phyloP scores from a whole-genome alignment of 2,113 vertebrate genomes.

The Dryoscopus gambensis region DNA sequence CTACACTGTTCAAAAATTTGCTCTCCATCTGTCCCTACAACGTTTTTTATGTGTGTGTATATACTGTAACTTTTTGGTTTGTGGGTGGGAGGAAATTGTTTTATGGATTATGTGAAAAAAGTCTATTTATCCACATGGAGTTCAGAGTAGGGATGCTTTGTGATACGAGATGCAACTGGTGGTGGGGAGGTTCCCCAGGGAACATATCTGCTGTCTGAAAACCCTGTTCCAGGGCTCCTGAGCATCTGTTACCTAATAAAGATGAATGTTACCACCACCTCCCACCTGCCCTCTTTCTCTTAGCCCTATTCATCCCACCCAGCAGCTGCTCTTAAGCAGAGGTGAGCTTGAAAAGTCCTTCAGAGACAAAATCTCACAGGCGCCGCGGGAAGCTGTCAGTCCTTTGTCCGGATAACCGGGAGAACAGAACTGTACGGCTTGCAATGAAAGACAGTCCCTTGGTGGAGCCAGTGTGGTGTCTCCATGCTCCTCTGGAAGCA shows the following conservation, averaged over 20 bases:
- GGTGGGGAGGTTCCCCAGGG: background rate
- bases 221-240: conserved; percentile 1
- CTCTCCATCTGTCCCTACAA: conserved; percentile 21
- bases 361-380: background rate
- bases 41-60: conserved; percentile 38
- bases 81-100: background rate
- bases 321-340: background rate
- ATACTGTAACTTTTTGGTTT: conserved; percentile 34
- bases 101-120: conserved; percentile 25
- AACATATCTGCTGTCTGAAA: conserved; percentile 9
- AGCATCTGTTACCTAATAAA: conserved; percentile 60
- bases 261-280: background rate
- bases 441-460: background rate
- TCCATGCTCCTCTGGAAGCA: background rate
- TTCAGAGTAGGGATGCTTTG: conserved; percentile 8
- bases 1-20: background rate
- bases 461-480: background rate
- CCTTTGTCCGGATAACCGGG: background rate
- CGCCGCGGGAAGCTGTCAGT: rapidly evolving
- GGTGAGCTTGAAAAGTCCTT: background rate
- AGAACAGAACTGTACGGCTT: background rate
- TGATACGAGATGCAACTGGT: background rate
- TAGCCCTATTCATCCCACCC: background rate
- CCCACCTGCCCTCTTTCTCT: background rate
- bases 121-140: conserved; percentile 51